Evolutionary conservation across 1,140 invertebrate genomes (phyloP), one percentile per base, ranked within the genome.

Genomic region (Zaprionus nigranus): DNA sequence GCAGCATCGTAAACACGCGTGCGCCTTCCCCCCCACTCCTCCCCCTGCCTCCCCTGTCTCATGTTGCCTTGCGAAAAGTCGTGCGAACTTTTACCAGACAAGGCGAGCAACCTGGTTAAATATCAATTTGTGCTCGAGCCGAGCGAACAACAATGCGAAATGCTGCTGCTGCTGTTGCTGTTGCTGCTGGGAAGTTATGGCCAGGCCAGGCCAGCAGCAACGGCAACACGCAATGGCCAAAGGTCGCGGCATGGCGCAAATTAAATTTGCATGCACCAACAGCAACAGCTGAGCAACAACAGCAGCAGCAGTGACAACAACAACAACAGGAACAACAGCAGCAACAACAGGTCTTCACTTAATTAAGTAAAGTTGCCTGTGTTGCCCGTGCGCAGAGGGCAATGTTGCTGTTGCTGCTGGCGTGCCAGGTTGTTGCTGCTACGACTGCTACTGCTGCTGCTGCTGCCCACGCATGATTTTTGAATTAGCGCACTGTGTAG

Each of bases 391-490:
- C 58, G 59, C 54, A 67, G 67, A 70, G 73, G 66, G 43, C 68
- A 77, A 77, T 73, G 74, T 76, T 73, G 79, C 40, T 43, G 40
- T 58, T 72, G 79, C 40, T 46, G 40, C 62, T 72, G 75, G 22
- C 38, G 60, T 74, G 68, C 66, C 67, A 49, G 61, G 60, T 56
- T 74, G 79, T 60, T 66, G 71, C 58, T 64, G 70, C 24, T 38
- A 71, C 4, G 57, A 49, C 36, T 73, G 72, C 67, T 74, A 63
- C 46, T 68, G 65, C 51, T 70, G 78, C 46, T 68, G 65, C 51
- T 70, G 78, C 72, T 87, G 88, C 86, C 86, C 86, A 90, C 86
- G 86, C 86, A 91, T 90, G 82, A 82, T 86, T 90, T 90, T 82
- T 86, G 86, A 90, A 90, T 90, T 90, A 90, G 85, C 85, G 85